Evolutionary conservation across 2,113 vertebrate species (phyloP).

Genomic region (Cinclus cinclus): DNA sequence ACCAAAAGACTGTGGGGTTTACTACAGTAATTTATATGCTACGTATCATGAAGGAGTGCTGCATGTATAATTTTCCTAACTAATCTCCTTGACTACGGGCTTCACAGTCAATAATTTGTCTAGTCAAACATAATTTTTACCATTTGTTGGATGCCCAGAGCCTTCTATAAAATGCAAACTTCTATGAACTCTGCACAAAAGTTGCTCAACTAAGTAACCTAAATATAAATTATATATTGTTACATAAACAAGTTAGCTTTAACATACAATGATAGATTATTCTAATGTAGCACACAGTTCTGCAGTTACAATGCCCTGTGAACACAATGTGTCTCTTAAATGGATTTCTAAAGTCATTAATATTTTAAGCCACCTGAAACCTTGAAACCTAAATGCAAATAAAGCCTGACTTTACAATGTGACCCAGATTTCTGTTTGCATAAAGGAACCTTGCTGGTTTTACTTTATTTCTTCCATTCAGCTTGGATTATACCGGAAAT

Average conservation of each 20-base stretch:
- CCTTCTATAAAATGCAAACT: not conserved
- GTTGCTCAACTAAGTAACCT: not conserved
- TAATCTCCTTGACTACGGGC: not conserved
- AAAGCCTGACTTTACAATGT: not conserved
- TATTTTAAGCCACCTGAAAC: constrained; percentile 23
- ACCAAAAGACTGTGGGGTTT: not conserved
- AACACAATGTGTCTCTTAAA: not conserved
- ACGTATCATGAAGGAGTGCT: not conserved
- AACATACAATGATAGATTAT: not conserved
- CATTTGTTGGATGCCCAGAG: not conserved
- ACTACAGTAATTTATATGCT: not conserved
- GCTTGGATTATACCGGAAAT: not conserved
- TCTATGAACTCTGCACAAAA: not conserved
- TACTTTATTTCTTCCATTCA: not conserved
- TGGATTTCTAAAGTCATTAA: not conserved
- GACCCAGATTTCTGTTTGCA: constrained; percentile 5
- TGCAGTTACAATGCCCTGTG: not conserved
- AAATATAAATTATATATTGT: not conserved
- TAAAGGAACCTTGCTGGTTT: not conserved
- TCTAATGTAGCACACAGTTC: not conserved
- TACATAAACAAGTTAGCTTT: not conserved
- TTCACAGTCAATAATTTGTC: not conserved
- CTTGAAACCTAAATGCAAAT: not conserved
- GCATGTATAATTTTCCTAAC: not conserved
- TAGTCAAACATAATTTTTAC: not conserved